Conservation (phyloP, 2,113 vertebrate genomes). For the Erythrocebus patas region DNA sequence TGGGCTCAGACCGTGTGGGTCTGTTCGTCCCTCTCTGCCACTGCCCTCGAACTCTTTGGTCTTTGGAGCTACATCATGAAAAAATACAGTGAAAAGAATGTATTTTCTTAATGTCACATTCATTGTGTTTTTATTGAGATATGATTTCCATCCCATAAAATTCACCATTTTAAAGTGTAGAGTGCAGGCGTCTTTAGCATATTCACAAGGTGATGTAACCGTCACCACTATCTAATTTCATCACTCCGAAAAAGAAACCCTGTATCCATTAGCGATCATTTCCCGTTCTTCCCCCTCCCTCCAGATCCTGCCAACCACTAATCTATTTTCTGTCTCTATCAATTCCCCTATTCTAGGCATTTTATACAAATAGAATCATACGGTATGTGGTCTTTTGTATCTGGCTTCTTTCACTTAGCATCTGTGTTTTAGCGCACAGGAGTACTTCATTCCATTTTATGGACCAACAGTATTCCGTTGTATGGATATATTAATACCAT, state of each 20-base stretch:
- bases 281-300: not conserved
- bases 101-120: not conserved
- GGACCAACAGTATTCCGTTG: not conserved
- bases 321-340: not conserved
- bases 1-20: not conserved
- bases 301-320: not conserved
- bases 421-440: not conserved
- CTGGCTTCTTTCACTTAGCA: not conserved
- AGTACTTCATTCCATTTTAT: not conserved
- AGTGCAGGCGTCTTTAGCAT: not conserved
- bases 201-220: not conserved
- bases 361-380: not conserved
- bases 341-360: not conserved
- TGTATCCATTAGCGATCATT: not conserved
- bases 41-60: not conserved
- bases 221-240: not conserved
- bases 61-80: not conserved
- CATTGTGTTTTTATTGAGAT: not conserved
- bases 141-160: not conserved
- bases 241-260: not conserved
- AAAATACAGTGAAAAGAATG: not conserved
- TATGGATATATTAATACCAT: not conserved
- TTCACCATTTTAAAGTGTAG: not conserved
- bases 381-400: not conserved
- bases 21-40: not conserved